phyloP scores from a whole-genome alignment of 2,797 vertebrate species.

The Alosa sapidissima region DNA sequence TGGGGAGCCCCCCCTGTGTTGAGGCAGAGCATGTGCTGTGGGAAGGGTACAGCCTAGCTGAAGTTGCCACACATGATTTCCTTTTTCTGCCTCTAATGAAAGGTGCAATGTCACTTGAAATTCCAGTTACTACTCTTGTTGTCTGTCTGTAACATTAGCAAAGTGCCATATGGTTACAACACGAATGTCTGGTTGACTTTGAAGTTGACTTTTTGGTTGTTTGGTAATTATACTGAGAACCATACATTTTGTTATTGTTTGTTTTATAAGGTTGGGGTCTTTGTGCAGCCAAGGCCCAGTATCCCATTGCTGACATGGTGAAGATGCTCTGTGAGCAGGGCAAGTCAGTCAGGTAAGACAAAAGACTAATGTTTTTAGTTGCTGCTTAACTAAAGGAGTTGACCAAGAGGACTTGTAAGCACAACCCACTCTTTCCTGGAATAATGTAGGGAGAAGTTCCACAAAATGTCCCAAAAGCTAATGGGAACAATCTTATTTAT shows the following conservation, averaged over 20 bases:
- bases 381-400: not conserved
- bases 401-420: not conserved
- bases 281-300: conserved; percentile 83
- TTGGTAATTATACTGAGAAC: not conserved
- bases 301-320: conserved; percentile 82
- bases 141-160: not conserved
- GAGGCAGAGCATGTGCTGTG: not conserved
- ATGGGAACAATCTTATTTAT: conserved; percentile 18
- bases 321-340: conserved; percentile 81
- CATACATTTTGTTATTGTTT: not conserved
- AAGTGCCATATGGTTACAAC: not conserved
- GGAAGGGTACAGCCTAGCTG: not conserved
- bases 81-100: not conserved
- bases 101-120: not conserved
- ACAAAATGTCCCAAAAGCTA: not conserved
- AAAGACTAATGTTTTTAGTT: not conserved
- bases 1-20: not conserved
- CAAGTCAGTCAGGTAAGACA: conserved; percentile 73
- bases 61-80: not conserved
- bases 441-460: not conserved
- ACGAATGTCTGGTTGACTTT: not conserved
- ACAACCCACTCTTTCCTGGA: conserved; percentile 15
- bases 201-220: not conserved
- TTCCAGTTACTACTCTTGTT: not conserved
- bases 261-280: conserved; percentile 74